phyloP scores from a whole-genome alignment of 2,797 vertebrate genomes.

The Pachyuromys duprasi region DNA sequence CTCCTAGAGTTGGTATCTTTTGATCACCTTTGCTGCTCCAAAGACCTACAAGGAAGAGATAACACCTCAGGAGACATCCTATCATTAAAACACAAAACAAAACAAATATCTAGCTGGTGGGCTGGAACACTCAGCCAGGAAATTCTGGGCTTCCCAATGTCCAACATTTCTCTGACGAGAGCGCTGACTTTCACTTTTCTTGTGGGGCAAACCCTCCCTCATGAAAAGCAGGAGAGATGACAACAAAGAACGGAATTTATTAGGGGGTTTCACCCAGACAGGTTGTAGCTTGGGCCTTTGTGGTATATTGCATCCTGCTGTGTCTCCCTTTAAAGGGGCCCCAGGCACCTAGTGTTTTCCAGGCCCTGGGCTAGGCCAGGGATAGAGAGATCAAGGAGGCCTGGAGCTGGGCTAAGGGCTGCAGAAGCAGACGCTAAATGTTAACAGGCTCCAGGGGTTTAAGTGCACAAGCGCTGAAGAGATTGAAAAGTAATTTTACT shows the following conservation, averaged over 20 bases:
- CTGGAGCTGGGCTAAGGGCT: neutral
- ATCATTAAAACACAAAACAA: slow-evolving; percentile 45
- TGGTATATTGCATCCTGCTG: slow-evolving; percentile 16
- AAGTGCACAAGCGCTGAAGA: neutral
- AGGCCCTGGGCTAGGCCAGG: neutral
- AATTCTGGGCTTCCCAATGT: neutral
- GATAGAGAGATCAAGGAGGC: neutral
- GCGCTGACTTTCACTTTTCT: slow-evolving; percentile 47
- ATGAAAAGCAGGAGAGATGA: slow-evolving; percentile 20
- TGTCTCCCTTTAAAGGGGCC: neutral
- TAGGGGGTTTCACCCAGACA: slow-evolving; percentile 27
- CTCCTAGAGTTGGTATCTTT: slow-evolving; percentile 49
- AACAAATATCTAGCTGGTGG: slow-evolving; percentile 19
- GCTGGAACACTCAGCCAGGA: slow-evolving; percentile 43
- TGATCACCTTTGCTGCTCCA: slow-evolving; percentile 54
- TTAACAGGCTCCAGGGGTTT: neutral
- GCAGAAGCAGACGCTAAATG: neutral
- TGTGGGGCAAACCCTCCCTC: neutral
- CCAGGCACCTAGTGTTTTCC: neutral
- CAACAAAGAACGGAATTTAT: slow-evolving; percentile 35
- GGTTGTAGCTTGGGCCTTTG: slow-evolving; percentile 38
- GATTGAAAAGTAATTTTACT: neutral
- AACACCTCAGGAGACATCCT: slow-evolving; percentile 47
- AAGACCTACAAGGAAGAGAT: slow-evolving; percentile 35
- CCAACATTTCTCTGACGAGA: neutral